Evolutionary conservation across 2,888 invertebrate genomes (phyloP), one percentile per base, ranked within the genome.

Genomic region (Synergus itoensis): DNA sequence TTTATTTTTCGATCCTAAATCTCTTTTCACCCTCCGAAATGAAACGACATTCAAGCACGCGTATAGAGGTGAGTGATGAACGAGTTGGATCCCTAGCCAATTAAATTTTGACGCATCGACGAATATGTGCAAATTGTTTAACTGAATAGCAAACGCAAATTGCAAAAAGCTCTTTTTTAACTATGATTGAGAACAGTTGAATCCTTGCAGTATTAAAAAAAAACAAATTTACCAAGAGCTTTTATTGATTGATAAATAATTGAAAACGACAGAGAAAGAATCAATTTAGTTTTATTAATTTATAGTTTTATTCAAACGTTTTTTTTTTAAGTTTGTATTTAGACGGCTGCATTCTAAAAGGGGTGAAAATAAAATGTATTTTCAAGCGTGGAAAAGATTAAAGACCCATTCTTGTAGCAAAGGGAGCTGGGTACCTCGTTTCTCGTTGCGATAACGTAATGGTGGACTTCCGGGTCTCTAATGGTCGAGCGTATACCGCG

Each of bases 391-490:
- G 43, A 79, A 75, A 75, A 80, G 64, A 75, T 76, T 48, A 64
- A 82, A 84, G 81, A 82, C 79, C 43, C 73, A 63, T 9, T 40
- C 36, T 64, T 40, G 63, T 36, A 57, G 73, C 75, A 16, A 78
- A 81, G 63, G 67, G 76, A 78, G 82, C 80, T 76, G 65, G 75
- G 43, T 78, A 76, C 76, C 81, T 77, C 79, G 81, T 80, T 81
- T 77, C 63, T 78, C 81, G 76, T 80, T 82, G 83, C 87, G 89
- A 89, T 90, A 90, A 87, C 86, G 84, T 88, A 90, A 90, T 89
- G 86, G 87, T 82, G 82, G 87, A 85, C 88, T 89, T 90, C 89
- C 89, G 79, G 86, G 65, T 84, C 82, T 81, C 84, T 89, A 90
- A 89, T 87, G 86, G 86, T 84, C 80, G 83, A 80, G 84, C 80